phyloP scores from a whole-genome alignment of 2,113 vertebrate species.

The Dasyornis broadbenti region DNA sequence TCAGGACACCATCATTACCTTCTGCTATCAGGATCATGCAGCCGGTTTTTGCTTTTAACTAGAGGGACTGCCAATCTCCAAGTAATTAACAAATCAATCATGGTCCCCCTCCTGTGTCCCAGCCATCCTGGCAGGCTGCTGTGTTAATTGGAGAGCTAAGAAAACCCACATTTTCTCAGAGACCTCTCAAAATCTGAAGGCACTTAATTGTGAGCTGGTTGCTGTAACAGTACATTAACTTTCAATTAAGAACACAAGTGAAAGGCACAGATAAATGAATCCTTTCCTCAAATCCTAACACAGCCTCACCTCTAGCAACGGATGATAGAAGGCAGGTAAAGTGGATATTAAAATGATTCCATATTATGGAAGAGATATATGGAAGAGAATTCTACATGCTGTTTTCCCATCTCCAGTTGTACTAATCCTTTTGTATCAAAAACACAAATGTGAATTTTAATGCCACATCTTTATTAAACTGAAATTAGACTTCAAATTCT shows the following conservation, averaged over 20 bases:
- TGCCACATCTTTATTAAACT: not conserved
- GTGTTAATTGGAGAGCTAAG: not conserved
- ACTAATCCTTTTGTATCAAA: not conserved
- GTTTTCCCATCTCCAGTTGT: not conserved
- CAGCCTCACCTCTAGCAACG: not conserved
- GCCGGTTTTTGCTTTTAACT: not conserved
- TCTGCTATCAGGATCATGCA: not conserved
- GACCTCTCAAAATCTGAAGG: not conserved
- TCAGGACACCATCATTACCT: not conserved
- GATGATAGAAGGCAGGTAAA: not conserved
- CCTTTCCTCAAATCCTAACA: not conserved
- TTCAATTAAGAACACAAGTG: not conserved
- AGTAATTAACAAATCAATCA: not conserved
- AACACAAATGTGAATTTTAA: not conserved
- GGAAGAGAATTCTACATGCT: not conserved
- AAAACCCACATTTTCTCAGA: not conserved
- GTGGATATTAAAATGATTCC: not conserved
- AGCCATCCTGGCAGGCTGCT: not conserved
- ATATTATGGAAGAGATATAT: not conserved
- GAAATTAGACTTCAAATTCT: not conserved
- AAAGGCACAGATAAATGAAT: not conserved
- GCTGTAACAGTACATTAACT: not conserved
- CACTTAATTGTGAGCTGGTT: not conserved
- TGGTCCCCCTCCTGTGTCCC: accelerated
- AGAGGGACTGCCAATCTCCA: not conserved